Conservation (phyloP, 2,113 vertebrate genomes). For the Triplophysa dalaica region DNA sequence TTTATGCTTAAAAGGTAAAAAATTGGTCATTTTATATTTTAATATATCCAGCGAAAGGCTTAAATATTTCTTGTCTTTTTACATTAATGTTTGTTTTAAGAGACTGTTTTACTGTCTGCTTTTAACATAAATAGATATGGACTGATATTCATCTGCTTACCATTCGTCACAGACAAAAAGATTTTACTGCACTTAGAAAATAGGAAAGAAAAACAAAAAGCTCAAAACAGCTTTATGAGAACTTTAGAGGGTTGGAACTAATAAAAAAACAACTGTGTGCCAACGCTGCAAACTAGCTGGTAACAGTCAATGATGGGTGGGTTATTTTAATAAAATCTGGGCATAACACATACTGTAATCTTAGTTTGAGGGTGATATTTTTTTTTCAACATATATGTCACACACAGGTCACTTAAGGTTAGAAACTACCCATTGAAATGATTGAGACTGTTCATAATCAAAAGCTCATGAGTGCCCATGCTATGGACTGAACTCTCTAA, state of each 20-base stretch:
- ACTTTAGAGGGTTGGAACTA: background rate
- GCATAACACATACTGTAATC: background rate
- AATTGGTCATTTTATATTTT: background rate
- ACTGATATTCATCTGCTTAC: background rate
- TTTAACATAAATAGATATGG: background rate
- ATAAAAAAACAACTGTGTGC: background rate
- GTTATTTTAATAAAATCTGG: background rate
- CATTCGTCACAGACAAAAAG: background rate
- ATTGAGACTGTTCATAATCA: constrained; percentile 24
- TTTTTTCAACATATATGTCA: background rate
- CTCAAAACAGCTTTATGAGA: background rate
- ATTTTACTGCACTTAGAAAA: background rate
- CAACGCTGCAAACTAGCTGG: background rate
- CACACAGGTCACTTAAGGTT: background rate
- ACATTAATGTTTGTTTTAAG: background rate
- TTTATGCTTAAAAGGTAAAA: background rate
- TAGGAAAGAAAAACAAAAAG: background rate
- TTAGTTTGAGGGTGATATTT: background rate
- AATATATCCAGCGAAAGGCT: background rate
- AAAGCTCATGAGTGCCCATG: constrained; percentile 18
- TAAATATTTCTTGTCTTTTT: too few species aligned
- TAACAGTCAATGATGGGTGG: background rate
- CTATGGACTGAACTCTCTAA: constrained; percentile 38
- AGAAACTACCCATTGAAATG: background rate
- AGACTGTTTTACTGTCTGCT: too few species aligned